phyloP scores from a whole-genome alignment of 2,888 invertebrate genomes.

The Cerastoderma edule region DNA sequence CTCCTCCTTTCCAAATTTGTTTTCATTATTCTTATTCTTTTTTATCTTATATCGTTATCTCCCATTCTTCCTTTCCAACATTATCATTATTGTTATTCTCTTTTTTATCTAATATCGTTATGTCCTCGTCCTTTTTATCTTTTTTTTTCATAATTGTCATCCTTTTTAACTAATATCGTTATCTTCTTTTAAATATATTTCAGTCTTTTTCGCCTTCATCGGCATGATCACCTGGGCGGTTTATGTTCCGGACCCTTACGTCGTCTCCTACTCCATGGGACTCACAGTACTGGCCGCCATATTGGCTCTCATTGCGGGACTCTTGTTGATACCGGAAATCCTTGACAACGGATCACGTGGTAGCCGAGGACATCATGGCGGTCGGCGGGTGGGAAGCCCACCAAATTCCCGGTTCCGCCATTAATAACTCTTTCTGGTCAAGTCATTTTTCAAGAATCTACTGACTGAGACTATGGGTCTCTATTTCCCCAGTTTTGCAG shows the following conservation, averaged over 20 bases:
- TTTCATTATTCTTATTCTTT: conserved; percentile 5
- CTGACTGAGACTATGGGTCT: too few species aligned
- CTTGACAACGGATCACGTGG: conserved; percentile 55
- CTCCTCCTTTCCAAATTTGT: not conserved
- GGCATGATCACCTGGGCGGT: conserved; percentile 72
- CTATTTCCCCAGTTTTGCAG: too few species aligned
- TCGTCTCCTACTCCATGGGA: conserved; percentile 71
- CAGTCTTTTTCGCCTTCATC: conserved; percentile 66
- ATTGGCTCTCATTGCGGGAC: conserved; percentile 69
- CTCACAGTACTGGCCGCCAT: conserved; percentile 72
- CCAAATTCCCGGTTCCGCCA: conserved; percentile 11
- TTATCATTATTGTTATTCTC: too few species aligned
- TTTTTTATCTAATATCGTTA: too few species aligned
- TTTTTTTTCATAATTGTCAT: too few species aligned
- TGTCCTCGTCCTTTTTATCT: too few species aligned
- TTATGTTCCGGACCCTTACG: conserved; percentile 66
- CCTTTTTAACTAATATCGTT: not conserved
- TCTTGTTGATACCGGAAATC: conserved; percentile 71
- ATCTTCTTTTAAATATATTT: conserved; percentile 32
- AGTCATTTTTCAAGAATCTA: too few species aligned
- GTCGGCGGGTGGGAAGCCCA: not conserved
- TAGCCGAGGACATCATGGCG: not conserved
- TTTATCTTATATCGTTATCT: not conserved
- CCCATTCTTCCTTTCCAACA: not conserved
- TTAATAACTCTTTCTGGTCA: not conserved